Conservation (phyloP, 2,797 vertebrate species). For the Sebastes hopkinsi region DNA sequence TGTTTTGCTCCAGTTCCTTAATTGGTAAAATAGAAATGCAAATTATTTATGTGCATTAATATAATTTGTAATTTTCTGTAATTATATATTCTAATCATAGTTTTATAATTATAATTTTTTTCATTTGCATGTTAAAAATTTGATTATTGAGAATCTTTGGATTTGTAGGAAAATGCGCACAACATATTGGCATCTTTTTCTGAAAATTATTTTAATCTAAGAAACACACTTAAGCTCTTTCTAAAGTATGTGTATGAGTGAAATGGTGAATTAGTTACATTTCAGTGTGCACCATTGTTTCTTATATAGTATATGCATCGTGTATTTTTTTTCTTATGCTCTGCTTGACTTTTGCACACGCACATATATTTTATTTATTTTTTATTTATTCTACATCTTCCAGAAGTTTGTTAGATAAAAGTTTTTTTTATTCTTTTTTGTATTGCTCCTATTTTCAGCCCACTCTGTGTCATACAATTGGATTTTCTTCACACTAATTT, state of each 20-base stretch:
- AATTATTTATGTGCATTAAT: background rate
- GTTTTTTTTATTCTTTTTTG: background rate
- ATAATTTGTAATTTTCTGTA: background rate
- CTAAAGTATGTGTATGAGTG: background rate
- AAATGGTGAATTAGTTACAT: constrained; percentile 2
- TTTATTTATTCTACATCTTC: constrained; percentile 1
- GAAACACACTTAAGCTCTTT: background rate
- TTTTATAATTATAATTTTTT: background rate
- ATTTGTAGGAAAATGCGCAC: background rate
- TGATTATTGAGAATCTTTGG: background rate
- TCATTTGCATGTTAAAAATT: background rate
- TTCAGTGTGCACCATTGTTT: background rate
- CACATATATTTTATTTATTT: background rate
- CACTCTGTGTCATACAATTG: background rate
- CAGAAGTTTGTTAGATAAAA: constrained; percentile 5
- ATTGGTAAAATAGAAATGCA: background rate
- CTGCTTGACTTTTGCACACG: background rate
- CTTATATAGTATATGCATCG: background rate
- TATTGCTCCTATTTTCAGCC: background rate
- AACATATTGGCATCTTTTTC: background rate
- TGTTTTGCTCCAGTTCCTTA: background rate
- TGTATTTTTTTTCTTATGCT: background rate
- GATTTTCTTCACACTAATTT: constrained; percentile 40
- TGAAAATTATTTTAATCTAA: background rate
- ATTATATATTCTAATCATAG: background rate